Evolutionary conservation across 1,140 invertebrate genomes (phyloP).

Genomic region (Choristoneura fumiferana): DNA sequence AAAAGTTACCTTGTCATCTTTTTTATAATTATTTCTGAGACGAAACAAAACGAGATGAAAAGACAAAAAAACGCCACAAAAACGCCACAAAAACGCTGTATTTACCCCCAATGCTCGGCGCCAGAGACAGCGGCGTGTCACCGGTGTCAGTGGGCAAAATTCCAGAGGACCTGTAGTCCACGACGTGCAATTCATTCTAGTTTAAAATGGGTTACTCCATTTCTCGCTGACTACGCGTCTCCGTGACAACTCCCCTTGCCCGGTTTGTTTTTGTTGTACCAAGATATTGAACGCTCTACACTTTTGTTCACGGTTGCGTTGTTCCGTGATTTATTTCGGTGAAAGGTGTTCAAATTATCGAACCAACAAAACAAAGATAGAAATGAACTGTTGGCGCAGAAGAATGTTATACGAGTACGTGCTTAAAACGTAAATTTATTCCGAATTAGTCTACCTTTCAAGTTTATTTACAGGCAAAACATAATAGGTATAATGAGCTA

Average conservation of each 20-base stretch:
- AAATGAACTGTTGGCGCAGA: no score
- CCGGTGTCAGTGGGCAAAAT: constrained; percentile 56
- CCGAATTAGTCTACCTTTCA: no score
- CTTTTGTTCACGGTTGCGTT: constrained; percentile 34
- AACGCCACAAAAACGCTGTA: no score
- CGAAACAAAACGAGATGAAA: no score
- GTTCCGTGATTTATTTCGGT: constrained; percentile 8
- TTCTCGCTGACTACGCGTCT: constrained; percentile 62
- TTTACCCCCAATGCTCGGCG: neutral
- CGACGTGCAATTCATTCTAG: constrained; percentile 68
- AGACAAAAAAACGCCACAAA: no score
- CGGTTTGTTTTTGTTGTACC: constrained; percentile 37
- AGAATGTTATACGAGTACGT: no score
- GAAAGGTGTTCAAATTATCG: constrained; percentile 3
- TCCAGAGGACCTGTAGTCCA: constrained; percentile 63
- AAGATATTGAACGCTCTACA: constrained; percentile 37
- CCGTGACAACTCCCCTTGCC: constrained; percentile 37
- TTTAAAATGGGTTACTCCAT: constrained; percentile 72
- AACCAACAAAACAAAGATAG: no score
- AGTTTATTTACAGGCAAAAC: no score
- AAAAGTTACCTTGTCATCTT: no score
- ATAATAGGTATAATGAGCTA: no score
- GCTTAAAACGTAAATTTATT: no score
- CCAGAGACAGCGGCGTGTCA: neutral
- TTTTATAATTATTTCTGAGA: no score